Base-by-base conservation (phyloP, 2,888 invertebrate genomes). In the Dynastes hyllus region DNA sequence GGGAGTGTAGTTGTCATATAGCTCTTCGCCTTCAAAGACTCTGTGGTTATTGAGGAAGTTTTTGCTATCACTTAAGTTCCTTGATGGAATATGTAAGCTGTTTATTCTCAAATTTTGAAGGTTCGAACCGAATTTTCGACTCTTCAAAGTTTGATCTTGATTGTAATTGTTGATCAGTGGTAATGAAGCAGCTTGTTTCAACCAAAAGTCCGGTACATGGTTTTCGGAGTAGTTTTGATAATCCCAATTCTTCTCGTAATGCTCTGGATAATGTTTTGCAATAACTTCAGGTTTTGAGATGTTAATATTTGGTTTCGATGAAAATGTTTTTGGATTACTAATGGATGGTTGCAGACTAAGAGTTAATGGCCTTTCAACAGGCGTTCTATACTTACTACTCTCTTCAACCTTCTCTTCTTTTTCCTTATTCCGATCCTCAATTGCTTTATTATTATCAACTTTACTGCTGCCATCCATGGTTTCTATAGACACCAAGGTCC, bases 401-500 rank as follows among this genome's bases (percentile, higher is more conserved):
- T 29, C 27, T 11, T 69, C 69, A 13, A 32, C 2, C 32, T 27
- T 4, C 63, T 9, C 11, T 29, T 63, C 63, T 29, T 76, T 32
- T 29, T 45, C 29, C 8, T 65, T 40, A 40, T 65, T 40, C 5
- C 9, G 4, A 71, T 29, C 51, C 58, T 70, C 40, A 1, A 11
- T 16, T n/a, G 9, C 16, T 61, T 9, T 70, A 27, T 22, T 13
- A 1, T 67, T 58, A 4, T 78, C 45, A 22, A n/a, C 22, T 55
- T 70, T 78, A 50, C 40, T 55, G 50, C 63, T 55, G 4, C 65
- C 45, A 45, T 67, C 73, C 16, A n/a, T 55, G 1, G 78, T 73
- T 73, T 78, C 78, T 37, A 78, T 55, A 4, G 78, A 78, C 75
- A 78, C 55, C 8, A 78, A 11, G 3, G 78, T 78, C 3, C 75